These are phyloP conservation scores for Thomomys bottae DNA, from an alignment of 2,113 vertebrate genomes.

Conservation along the genomic window DNA sequence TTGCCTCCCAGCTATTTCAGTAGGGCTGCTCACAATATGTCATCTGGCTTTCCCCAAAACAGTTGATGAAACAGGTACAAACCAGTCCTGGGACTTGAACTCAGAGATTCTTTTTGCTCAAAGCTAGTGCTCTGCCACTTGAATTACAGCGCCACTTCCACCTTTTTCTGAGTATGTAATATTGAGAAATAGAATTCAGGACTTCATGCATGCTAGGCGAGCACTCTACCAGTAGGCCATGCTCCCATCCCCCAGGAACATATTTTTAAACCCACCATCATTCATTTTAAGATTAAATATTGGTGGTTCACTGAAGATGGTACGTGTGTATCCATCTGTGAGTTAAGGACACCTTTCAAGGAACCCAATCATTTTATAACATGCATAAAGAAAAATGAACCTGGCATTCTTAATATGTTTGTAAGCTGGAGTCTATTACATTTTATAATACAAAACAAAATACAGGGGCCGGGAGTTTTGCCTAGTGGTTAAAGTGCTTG, in stretches of 20 bases:
- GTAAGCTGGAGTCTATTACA: neutral
- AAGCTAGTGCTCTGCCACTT: too few species aligned
- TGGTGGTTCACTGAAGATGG: neutral
- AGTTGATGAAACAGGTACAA: neutral
- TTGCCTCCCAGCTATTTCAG: neutral
- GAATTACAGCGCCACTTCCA: too few species aligned
- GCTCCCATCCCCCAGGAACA: too few species aligned
- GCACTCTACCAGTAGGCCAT: too few species aligned
- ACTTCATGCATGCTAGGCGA: too few species aligned
- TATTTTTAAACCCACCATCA: neutral
- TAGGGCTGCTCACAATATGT: neutral
- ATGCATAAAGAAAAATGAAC: constrained; percentile 16
- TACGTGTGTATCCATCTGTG: neutral
- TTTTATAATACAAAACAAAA: constrained; percentile 16
- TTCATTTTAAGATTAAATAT: constrained; percentile 41
- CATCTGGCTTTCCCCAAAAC: neutral
- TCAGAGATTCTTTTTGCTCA: too few species aligned
- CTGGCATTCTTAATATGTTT: constrained; percentile 19
- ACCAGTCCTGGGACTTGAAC: too few species aligned
- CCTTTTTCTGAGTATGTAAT: too few species aligned
- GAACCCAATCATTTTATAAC: constrained; percentile 13
- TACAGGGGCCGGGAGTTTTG: too few species aligned
- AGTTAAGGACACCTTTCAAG: constrained; percentile 14
- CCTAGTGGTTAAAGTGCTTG: too few species aligned
- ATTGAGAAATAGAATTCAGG: too few species aligned